Evolutionary conservation across 2,797 vertebrate genomes (phyloP), one percentile per base, ranked within the genome.

Genomic region (Ciconia nigra): DNA sequence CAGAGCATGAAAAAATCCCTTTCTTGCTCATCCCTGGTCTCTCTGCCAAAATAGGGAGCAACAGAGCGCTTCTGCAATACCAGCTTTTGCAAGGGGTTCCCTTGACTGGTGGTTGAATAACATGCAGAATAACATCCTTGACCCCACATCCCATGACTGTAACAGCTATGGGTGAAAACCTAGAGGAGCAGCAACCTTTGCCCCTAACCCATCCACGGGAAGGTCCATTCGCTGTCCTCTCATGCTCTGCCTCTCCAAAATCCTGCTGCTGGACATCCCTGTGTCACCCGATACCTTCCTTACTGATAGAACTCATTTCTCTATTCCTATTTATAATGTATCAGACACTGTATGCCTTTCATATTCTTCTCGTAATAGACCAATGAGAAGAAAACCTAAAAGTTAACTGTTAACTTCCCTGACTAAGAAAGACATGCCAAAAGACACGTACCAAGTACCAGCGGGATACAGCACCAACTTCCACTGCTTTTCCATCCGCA

Each of bases 61-160:
- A 25, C 31, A 74, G n/a, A 87, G 10, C 7, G 2, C 25, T 66
- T 80, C 73, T 52, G 18, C 25, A 66, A 54, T 11, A 47, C 8
- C 58, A 78, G 15, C 9, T 86, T 94, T 84, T 70, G 26, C 70
- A 49, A 79, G 15, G 44, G n/a, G 8, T 33, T 84, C 28, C n/a
- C 26, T 39, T 69, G 39, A 15, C 28, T 47, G 28, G 12, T 37
- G 21, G 8, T 18, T 63, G 65, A 88, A n/a, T n/a, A 88, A 71
- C 20, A 37, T 2, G 1, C 6, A 74, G 31, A 67, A 44, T 18
- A 61, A 47, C 11, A 58, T 15, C 46, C 35, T 33, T 21, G 13
- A 44, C 8, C 41, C 24, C 1, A 0, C 0, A 0, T 37, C 22
- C 42, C 21, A 10, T 58, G 39, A 33, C 1, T 79, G 26, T 46